These are phyloP conservation scores for Branchinecta sandiegonensis DNA, from an alignment of 2,888 invertebrate species.

Conservation along the genomic window DNA sequence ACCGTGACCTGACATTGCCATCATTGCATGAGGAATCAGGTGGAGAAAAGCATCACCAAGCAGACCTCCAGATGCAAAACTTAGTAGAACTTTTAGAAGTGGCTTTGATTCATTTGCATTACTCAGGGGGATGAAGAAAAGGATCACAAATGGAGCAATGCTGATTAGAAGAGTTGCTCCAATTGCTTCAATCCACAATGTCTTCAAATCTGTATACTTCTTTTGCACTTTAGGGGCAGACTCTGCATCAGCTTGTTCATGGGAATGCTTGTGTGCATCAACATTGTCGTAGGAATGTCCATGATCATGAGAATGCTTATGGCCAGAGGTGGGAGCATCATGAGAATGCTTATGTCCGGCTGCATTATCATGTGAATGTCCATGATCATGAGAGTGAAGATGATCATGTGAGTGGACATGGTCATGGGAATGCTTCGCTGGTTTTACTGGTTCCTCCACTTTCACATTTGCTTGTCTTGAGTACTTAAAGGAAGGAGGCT, in stretches of 20 bases:
- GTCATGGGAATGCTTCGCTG: conserved; percentile 26
- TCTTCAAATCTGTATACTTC: conserved; percentile 25
- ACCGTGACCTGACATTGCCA: conserved; percentile 36
- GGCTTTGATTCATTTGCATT: conserved; percentile 68
- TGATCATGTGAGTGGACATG: conserved; percentile 30
- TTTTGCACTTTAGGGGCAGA: not conserved
- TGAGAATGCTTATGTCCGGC: not conserved
- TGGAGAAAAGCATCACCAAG: conserved; percentile 97
- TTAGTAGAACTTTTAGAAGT: conserved; percentile 70
- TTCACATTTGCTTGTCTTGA: conserved; percentile 50
- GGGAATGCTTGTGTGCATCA: conserved; percentile 24
- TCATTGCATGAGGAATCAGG: conserved; percentile 87
- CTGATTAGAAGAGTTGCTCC: conserved; percentile 86
- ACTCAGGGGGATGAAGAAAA: conserved; percentile 84
- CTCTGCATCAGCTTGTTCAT: not conserved
- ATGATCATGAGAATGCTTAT: conserved; percentile 22
- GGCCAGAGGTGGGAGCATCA: not conserved
- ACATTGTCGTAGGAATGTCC: conserved; percentile 25
- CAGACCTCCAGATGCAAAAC: conserved; percentile 88
- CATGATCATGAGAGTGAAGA: conserved; percentile 27
- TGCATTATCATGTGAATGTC: conserved; percentile 26
- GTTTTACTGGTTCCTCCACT: conserved; percentile 21
- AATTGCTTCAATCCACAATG: conserved; percentile 64
- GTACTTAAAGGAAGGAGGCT: conserved; percentile 66
- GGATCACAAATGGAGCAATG: conserved; percentile 79